Base-by-base conservation (phyloP, 1,140 invertebrate genomes). In the Mycetomoellerius zeteki region DNA sequence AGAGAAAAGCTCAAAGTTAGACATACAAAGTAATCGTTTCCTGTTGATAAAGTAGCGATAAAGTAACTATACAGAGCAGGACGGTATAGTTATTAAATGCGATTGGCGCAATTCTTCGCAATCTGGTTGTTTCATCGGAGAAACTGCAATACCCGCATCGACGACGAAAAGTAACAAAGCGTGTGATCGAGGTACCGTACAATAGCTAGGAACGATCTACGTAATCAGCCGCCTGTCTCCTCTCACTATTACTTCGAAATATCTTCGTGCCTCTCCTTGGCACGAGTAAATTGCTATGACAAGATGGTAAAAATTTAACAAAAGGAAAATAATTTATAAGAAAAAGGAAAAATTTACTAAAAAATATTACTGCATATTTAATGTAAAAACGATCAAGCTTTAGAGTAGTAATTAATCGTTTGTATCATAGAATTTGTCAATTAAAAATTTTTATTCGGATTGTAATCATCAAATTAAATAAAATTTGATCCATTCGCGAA, bases 1-100 rank as follows among this genome's bases (percentile, higher is more conserved):
- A 43, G 62, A 81, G 37, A 50, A 81, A 69, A 14, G 4, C 14
- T 16, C 14, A 14, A 19, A 19, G 33, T 37, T 81, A 33, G 77
- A 69, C 77, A 27, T 56, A 56, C 52, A 71, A 56, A 71, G 21
- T 43, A 81, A 71, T 81, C 64, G 64, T 58, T 71, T 81, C 77
- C 77, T 65, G 50, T 43, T 81, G 78, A 71, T 81, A 71, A 81
- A 54, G 7, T n/a, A 19, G 14, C 77, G 50, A 81, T 71, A 81
- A 71, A 27, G 50, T 30, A 71, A 64, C 78, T n/a, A 5, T 67
- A 24, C 50, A 27, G 30, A 19, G 60, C 30, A 6, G 21, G 47
- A 30, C 43, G 76, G 77, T 54, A 80, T 30, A 81, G 78, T 81
- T 81, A 81, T 71, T 81, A 81, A 81, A 56, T 21, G 43, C 78